phyloP scores from a whole-genome alignment of 1,140 invertebrate species.

The Panonychus citri region DNA sequence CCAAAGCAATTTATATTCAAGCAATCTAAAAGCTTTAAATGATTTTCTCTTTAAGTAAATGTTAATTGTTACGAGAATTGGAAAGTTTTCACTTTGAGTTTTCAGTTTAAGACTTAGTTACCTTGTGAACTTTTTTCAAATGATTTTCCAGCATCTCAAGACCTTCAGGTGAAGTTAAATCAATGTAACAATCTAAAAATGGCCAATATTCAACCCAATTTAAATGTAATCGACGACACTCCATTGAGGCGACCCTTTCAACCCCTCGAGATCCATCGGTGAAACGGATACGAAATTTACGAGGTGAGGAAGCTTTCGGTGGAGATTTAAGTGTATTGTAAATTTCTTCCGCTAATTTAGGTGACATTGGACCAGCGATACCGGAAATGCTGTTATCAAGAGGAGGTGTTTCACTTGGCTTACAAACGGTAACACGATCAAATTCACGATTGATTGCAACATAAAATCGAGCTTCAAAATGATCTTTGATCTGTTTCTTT shows the following conservation, averaged over 20 bases:
- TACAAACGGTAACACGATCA: constrained; percentile 35
- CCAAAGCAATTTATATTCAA: too few species aligned
- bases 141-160: constrained; percentile 45
- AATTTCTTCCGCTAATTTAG: constrained; percentile 41
- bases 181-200: constrained; percentile 51
- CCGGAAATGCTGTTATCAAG: constrained; percentile 35
- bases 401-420: constrained; percentile 15
- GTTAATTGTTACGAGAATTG: too few species aligned
- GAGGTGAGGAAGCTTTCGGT: constrained; percentile 14
- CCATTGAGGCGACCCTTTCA: constrained; percentile 46
- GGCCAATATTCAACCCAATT: constrained; percentile 78
- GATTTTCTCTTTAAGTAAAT: too few species aligned
- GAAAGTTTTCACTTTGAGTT: too few species aligned
- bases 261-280: constrained; percentile 57
- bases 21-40: too few species aligned
- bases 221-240: constrained; percentile 47
- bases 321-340: constrained; percentile 56
- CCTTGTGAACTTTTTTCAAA: constrained; percentile 21
- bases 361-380: constrained; percentile 59
- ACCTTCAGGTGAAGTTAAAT: constrained; percentile 44
- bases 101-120: too few species aligned
- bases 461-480: constrained; percentile 49
- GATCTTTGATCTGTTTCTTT: constrained; percentile 27
- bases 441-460: constrained; percentile 53
- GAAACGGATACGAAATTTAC: constrained; percentile 30